A percentile compares a stretch with the other conserved stretches of the same genome.
phyloP scores from a whole-genome alignment of 2,113 vertebrate species.

The Crotalus viridis region DNA sequence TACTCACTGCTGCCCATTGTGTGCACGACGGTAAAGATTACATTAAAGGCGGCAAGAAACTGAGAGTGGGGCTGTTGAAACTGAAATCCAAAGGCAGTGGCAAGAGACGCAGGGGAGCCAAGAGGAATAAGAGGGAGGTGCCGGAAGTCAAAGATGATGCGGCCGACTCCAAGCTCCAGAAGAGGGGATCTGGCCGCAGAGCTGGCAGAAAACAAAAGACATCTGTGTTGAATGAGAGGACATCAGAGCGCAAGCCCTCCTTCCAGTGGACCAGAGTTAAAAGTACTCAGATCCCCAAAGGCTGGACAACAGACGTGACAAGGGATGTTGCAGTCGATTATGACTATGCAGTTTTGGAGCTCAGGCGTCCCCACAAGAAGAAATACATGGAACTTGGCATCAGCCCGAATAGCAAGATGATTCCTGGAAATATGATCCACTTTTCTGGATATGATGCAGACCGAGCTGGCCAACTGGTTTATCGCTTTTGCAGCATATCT shows the following conservation, averaged over 20 bases:
- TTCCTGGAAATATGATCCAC: constrained; percentile 90
- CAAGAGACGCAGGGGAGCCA: constrained; percentile 58
- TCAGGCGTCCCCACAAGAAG: constrained; percentile 86
- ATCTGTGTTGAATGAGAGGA: constrained; percentile 58
- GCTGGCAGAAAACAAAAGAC: constrained; percentile 56
- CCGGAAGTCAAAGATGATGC: constrained; percentile 61
- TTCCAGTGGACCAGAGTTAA: constrained; percentile 95
- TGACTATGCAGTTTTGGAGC: constrained; percentile 90
- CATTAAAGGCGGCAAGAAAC: constrained; percentile 81
- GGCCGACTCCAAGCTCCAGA: constrained; percentile 61
- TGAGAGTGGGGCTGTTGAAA: constrained; percentile 88
- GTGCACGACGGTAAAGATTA: constrained; percentile 90
- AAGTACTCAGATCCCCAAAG: constrained; percentile 88
- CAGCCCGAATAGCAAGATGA: constrained; percentile 82
- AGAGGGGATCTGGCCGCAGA: constrained; percentile 62
- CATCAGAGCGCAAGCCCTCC: constrained; percentile 69
- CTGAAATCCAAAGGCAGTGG: constrained; percentile 74
- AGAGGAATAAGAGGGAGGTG: constrained; percentile 60
- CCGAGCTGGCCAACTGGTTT: constrained; percentile 85
- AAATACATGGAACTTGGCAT: constrained; percentile 90
- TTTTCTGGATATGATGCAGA: constrained; percentile 96
- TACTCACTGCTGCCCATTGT: constrained; percentile 93
- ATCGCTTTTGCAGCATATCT: constrained; percentile 92
- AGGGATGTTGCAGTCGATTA: constrained; percentile 82
- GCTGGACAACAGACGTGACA: constrained; percentile 84